Evolutionary conservation across 2,113 vertebrate genomes (phyloP).

Genomic region (Chaenogobius annularis): DNA sequence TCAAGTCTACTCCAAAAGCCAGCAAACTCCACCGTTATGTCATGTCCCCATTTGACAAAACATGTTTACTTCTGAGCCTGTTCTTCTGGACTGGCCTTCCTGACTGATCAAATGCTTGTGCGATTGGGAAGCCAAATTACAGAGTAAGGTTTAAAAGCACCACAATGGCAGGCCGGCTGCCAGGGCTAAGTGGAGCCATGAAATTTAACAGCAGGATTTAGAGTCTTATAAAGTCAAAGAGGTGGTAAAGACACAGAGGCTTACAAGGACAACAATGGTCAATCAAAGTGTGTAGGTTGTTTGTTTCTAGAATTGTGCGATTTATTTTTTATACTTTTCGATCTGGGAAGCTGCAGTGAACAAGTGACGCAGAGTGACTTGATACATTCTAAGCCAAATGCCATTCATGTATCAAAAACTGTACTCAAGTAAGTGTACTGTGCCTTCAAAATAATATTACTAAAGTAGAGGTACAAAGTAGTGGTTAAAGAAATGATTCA

Average conservation of each 20-base stretch:
- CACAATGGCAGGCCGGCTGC: constrained; percentile 4
- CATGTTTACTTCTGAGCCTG: constrained; percentile 20
- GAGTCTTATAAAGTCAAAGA: background rate
- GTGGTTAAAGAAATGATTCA: no score
- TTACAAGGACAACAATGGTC: background rate
- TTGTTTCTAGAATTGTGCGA: background rate
- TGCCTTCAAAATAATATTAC: no score
- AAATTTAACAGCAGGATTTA: constrained; percentile 14
- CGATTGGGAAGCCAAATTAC: constrained; percentile 11
- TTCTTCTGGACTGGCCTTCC: background rate
- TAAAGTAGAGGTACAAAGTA: no score
- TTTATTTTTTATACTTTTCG: background rate
- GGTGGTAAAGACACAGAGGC: background rate
- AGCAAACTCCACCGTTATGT: constrained; percentile 31
- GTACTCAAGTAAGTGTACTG: no score
- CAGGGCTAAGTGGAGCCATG: background rate
- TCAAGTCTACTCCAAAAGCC: constrained; percentile 44
- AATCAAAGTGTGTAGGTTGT: background rate
- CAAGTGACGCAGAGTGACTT: no score
- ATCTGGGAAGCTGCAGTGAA: no score
- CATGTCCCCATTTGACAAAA: constrained; percentile 23
- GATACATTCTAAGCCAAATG: no score
- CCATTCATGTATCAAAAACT: no score
- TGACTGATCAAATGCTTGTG: background rate
- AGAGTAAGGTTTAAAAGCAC: background rate